Evolutionary conservation across 2,888 invertebrate genomes (phyloP).

Genomic region (Pyrocoelia pectoralis): DNA sequence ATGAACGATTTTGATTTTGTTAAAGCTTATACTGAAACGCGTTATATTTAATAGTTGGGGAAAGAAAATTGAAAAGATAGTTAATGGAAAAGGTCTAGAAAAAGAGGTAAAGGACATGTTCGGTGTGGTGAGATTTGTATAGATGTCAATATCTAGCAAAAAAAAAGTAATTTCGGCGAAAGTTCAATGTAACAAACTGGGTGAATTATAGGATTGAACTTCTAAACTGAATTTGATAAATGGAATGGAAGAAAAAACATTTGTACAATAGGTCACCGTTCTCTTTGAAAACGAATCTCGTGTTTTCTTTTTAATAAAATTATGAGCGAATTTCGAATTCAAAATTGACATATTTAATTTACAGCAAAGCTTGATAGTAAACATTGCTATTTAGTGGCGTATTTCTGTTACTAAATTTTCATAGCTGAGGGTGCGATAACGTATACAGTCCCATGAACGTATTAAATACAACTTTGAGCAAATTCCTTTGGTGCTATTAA

Average conservation of each 20-base stretch:
- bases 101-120: background rate
- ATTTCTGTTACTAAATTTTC: too few species aligned
- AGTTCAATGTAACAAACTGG: conserved; percentile 1
- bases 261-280: background rate
- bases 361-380: too few species aligned
- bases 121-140: background rate
- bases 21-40: too few species aligned
- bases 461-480: too few species aligned
- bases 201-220: background rate
- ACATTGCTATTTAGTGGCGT: too few species aligned
- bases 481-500: too few species aligned
- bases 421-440: too few species aligned
- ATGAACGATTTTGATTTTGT: background rate
- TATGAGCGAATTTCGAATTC: background rate
- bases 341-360: too few species aligned
- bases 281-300: too few species aligned
- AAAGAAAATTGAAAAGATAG: background rate
- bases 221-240: background rate
- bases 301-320: background rate
- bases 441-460: too few species aligned
- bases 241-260: background rate
- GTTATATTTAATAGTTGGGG: too few species aligned
- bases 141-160: background rate
- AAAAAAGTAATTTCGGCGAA: conserved; percentile 4
- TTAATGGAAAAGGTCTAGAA: background rate